phyloP scores from a whole-genome alignment of 1,140 invertebrate genomes.

The Atta colombica region DNA sequence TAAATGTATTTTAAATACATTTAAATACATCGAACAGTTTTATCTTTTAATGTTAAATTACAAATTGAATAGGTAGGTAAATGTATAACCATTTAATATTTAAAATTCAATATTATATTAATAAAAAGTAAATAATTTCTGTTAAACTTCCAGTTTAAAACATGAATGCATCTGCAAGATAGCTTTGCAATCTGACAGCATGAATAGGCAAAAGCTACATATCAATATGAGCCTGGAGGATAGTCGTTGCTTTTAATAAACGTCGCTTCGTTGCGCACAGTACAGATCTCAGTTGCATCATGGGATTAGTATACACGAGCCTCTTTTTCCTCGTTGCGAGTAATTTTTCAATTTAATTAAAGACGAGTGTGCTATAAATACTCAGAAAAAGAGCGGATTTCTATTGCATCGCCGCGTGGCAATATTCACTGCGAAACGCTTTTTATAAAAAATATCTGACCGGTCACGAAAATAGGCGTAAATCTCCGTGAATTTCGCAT shows the following conservation, averaged over 20 bases:
- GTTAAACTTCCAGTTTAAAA: background rate
- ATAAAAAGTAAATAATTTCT: background rate
- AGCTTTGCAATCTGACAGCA: constrained; percentile 4
- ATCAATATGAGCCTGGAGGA: background rate
- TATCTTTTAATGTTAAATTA: background rate
- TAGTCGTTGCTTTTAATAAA: constrained; percentile 51
- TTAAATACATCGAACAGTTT: background rate
- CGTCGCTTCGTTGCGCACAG: constrained; percentile 6
- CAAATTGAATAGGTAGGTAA: background rate
- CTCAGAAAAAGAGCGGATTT: constrained; percentile 18
- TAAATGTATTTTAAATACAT: background rate
- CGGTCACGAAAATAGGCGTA: constrained; percentile 27
- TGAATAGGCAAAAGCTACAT: background rate
- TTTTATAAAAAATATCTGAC: constrained; percentile 18
- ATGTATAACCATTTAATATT: background rate
- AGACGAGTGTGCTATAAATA: constrained; percentile 41
- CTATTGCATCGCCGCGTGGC: background rate
- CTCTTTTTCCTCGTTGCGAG: background rate
- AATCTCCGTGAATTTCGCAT: constrained; percentile 18
- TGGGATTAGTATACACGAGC: background rate
- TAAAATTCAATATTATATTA: background rate
- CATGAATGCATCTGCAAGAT: background rate
- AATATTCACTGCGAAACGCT: constrained; percentile 3
- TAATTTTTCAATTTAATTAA: constrained; percentile 66
- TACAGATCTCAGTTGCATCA: background rate